Evolutionary conservation across 2,797 vertebrate species (phyloP).

Genomic region (Rhinella marina): DNA sequence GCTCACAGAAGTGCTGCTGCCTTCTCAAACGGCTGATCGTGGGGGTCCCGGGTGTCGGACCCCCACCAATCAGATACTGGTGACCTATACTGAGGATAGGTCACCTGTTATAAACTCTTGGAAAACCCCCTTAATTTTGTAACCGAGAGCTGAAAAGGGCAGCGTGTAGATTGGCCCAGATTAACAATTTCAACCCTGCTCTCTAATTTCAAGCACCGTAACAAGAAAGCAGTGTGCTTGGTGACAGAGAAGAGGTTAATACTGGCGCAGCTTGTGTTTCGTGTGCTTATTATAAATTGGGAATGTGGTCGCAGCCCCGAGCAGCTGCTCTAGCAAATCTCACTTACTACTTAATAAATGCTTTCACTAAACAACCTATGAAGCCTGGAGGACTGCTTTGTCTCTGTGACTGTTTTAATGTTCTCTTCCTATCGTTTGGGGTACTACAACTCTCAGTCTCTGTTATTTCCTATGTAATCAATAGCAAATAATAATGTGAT

Average conservation of each 20-base stretch:
- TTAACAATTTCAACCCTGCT: neutral
- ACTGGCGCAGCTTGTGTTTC: conserved; percentile 36
- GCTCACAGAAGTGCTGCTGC: too few relatives aligned
- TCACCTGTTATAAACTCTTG: too few relatives aligned
- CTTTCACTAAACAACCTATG: conserved; percentile 44
- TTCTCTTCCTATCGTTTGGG: neutral
- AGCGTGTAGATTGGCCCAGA: too few relatives aligned
- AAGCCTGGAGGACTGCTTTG: neutral
- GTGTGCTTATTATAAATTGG: conserved; percentile 37
- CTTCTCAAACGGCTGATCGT: too few relatives aligned
- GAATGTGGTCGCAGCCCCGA: conserved; percentile 9
- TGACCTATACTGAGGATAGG: too few relatives aligned
- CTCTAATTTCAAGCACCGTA: neutral
- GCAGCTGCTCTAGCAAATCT: conserved; percentile 47
- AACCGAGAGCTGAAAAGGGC: neutral
- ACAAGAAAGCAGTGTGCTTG: neutral
- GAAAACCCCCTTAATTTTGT: neutral
- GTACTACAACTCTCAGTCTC: neutral
- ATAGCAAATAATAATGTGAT: neutral
- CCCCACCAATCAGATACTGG: too few relatives aligned
- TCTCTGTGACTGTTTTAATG: neutral
- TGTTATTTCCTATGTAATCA: neutral
- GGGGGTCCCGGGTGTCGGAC: too few relatives aligned
- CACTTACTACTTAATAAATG: conserved; percentile 54
- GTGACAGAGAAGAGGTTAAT: conserved; percentile 25